Conservation (phyloP, 1,140 invertebrate genomes). For the Megalopta genalis region DNA sequence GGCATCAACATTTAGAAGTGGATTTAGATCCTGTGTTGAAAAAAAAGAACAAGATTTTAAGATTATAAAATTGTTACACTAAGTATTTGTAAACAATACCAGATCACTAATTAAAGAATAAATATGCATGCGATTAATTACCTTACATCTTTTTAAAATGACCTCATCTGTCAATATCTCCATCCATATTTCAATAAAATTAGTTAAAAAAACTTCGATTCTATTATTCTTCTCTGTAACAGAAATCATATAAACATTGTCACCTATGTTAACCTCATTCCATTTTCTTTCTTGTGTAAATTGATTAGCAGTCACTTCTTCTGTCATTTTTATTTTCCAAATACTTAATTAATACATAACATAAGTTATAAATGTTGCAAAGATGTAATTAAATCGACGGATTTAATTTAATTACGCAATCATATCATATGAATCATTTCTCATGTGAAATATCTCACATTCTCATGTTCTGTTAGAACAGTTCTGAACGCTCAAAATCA, state of each 20-base stretch:
- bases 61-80: background rate
- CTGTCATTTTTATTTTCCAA: background rate
- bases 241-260: conserved; percentile 62
- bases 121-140: conserved; percentile 38
- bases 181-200: conserved; percentile 68
- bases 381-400: no score
- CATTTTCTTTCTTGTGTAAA: conserved; percentile 33
- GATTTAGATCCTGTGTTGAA: conserved; percentile 68
- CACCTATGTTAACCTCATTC: conserved; percentile 55
- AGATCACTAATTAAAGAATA: background rate
- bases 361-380: no score
- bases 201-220: conserved; percentile 66
- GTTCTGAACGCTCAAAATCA: no score
- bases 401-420: no score
- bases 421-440: no score
- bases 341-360: no score
- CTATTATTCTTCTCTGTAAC: conserved; percentile 42
- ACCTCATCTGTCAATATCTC: conserved; percentile 65
- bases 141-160: conserved; percentile 66
- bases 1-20: conserved; percentile 57
- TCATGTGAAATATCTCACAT: no score
- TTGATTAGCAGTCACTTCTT: background rate
- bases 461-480: no score
- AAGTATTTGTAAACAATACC: background rate
- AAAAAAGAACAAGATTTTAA: background rate